Evolutionary conservation across 2,888 invertebrate species (phyloP).

Genomic region (Acanthosepion pharaonis): DNA sequence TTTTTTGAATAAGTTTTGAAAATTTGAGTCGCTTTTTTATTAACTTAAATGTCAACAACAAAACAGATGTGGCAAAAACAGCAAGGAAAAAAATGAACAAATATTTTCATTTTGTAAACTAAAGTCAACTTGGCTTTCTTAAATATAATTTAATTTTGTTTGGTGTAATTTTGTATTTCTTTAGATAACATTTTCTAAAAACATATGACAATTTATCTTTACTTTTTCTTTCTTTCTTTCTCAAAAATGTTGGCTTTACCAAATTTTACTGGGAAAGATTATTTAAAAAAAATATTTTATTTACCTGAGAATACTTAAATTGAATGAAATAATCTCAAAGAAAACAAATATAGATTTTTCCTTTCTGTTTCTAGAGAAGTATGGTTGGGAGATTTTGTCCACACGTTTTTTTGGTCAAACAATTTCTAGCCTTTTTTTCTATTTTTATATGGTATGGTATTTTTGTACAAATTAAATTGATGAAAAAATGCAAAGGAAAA

Average conservation of each 20-base stretch:
- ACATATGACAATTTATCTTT: no score
- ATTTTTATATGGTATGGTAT: conserved; percentile 33
- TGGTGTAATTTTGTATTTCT: no score
- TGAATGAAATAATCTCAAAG: not conserved
- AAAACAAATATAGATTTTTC: not conserved
- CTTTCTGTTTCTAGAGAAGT: not conserved
- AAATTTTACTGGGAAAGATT: not conserved
- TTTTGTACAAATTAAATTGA: not conserved
- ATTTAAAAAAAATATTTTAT: no score
- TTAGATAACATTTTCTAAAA: no score
- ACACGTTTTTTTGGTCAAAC: not conserved
- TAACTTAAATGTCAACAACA: no score
- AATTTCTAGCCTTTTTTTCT: conserved; percentile 2
- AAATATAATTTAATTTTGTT: no score
- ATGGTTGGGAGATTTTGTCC: not conserved
- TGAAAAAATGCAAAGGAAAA: not conserved
- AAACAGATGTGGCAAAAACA: no score
- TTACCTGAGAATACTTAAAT: not conserved
- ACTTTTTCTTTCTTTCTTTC: not conserved
- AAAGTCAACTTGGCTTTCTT: no score
- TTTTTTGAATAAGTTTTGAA: no score
- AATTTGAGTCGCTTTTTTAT: no score
- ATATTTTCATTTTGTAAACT: no score
- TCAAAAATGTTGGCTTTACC: not conserved
- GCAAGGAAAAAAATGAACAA: no score